phyloP scores from a whole-genome alignment of 2,797 vertebrate genomes.

The Cirrhinus molitorella region DNA sequence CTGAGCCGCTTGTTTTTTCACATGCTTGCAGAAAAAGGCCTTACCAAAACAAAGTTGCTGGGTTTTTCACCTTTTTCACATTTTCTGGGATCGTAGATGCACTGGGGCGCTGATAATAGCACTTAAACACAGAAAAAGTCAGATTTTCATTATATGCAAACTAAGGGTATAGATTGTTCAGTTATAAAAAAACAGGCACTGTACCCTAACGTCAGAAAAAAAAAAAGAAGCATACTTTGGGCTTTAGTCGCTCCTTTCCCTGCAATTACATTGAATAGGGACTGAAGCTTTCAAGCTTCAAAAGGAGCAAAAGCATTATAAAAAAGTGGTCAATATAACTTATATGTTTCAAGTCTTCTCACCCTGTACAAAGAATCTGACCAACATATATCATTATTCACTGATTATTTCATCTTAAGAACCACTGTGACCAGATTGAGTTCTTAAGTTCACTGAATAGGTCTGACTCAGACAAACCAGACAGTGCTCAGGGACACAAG shows the following conservation, averaged over 20 bases:
- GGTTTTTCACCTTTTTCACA: no score
- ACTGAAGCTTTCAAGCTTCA: neutral
- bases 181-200: neutral
- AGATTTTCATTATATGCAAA: no score
- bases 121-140: no score
- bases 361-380: neutral
- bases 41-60: no score
- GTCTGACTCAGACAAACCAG: constrained; percentile 22
- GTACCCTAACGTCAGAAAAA: neutral
- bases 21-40: no score
- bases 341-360: neutral
- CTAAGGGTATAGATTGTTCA: no score
- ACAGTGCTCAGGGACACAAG: constrained; percentile 7
- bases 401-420: neutral
- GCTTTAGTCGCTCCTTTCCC: neutral
- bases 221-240: neutral
- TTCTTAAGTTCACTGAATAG: constrained; percentile 1
- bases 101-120: no score
- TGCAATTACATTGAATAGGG: neutral
- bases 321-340: neutral
- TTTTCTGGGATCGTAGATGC: no score
- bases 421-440: neutral
- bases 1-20: no score
- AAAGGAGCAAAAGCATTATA: neutral
- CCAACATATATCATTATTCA: neutral